Evolutionary conservation across 2,888 invertebrate genomes (phyloP), one percentile per base, ranked within the genome.

Genomic region (Agrilus mali): DNA sequence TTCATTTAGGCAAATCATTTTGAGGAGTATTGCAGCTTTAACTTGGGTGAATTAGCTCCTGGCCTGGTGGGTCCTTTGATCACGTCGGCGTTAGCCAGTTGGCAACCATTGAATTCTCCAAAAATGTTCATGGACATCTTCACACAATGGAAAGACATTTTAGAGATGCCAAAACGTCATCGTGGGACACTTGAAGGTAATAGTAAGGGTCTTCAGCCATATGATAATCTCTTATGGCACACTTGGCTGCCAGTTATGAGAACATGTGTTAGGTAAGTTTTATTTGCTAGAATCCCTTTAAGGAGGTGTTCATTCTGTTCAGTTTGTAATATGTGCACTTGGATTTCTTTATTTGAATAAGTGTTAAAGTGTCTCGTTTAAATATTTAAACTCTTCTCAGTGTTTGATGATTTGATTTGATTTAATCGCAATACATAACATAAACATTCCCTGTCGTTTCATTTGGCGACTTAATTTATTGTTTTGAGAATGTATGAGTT

Each of bases 191-290:
- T 66, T 55, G 65, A 67, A 62, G 63, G 64, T 61, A 66, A 67
- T 65, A 62, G 68, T 51, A 65, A 65, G 53, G 66, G 64, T 53
- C 70, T 73, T 6, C 77, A 75, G 53, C 84, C 88, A 0, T 92
- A 86, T 60, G 85, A 88, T 65, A 78, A 80, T 55, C 69, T 94
- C 45, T 69, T 95, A 52, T 93, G 93, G 92, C 86, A 89, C 59
- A 81, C 86, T 47, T 89, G 90, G 80, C 80, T 93, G 71, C 92
- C 92, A n/a, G 74, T 77, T 46, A 71, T 94, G 47, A 75, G 85
- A 54, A 71, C 73, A 34, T 80, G 82, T 36, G 75, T 83, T 51
- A 75, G 78, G 84, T 82, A 66, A 75, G 78, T 78, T 54, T 42
- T 27, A 27, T 27, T 27, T 27, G 27, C 27, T 27, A 27, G 10